These are phyloP conservation scores for Dicerorhinus sumatrensis DNA, from an alignment of 2,113 vertebrate genomes.

Conservation along the genomic window DNA sequence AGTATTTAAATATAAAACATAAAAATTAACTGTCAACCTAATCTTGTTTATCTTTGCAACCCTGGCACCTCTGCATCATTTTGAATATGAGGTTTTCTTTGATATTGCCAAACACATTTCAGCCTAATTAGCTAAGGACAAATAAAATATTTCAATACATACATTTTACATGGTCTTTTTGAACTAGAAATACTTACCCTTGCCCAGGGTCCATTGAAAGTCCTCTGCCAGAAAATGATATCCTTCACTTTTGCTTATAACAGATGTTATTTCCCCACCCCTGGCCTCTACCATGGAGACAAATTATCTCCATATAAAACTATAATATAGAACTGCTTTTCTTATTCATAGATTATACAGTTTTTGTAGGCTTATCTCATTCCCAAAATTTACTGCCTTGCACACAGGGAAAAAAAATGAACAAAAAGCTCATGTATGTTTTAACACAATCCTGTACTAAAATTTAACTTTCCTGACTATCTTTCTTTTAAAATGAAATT, in stretches of 20 bases:
- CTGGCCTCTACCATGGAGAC: background rate
- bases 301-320: slow-evolving; percentile 56
- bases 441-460: background rate
- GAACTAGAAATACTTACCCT: background rate
- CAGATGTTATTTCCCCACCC: background rate
- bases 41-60: slow-evolving; percentile 46
- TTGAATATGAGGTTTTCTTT: background rate
- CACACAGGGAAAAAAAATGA: background rate
- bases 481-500: slow-evolving; percentile 54
- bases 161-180: background rate
- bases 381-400: slow-evolving; percentile 70
- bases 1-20: slow-evolving; percentile 65
- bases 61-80: background rate
- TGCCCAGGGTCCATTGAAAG: background rate
- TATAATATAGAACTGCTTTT: slow-evolving; percentile 64
- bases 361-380: slow-evolving; percentile 46
- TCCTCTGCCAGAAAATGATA: background rate
- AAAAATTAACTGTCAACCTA: slow-evolving; percentile 41
- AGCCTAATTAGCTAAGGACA: slow-evolving; percentile 6
- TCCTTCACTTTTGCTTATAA: slow-evolving; percentile 2
- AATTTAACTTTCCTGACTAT: slow-evolving; percentile 49
- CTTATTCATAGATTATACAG: slow-evolving; percentile 59
- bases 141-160: background rate
- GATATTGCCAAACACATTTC: background rate
- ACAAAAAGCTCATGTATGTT: background rate